Conservation (phyloP, 2,888 invertebrate species). For the Epinotia bilunana region DNA sequence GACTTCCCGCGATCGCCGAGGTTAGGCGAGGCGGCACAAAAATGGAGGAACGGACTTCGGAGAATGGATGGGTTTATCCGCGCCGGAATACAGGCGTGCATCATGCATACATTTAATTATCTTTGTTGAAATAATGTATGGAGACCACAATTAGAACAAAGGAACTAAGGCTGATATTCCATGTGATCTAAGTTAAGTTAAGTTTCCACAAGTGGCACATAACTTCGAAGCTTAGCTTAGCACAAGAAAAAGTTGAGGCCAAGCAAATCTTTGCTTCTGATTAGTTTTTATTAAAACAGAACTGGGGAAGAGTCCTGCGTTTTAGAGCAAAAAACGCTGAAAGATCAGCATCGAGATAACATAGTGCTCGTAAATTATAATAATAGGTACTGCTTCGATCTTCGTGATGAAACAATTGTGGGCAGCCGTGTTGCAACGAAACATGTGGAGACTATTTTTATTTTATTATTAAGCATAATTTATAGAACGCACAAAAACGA, state of each 20-base stretch:
- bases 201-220: no score
- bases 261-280: not conserved
- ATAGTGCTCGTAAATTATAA: not conserved
- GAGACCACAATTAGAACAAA: not conserved
- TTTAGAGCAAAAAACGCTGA: not conserved
- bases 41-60: slow-evolving; percentile 38
- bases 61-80: slow-evolving; percentile 41
- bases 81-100: slow-evolving; percentile 12
- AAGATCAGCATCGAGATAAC: not conserved
- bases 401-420: slow-evolving; percentile 7
- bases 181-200: not conserved
- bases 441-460: slow-evolving; percentile 19
- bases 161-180: not conserved
- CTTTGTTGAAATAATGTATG: not conserved
- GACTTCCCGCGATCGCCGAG: slow-evolving; percentile 46
- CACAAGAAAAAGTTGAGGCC: no score
- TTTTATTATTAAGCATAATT: slow-evolving; percentile 25
- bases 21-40: slow-evolving; percentile 37
- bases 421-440: slow-evolving; percentile 8
- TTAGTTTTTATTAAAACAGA: not conserved
- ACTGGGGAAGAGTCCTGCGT: not conserved
- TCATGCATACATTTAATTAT: not conserved
- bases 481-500: slow-evolving; percentile 15
- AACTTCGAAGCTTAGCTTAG: no score
- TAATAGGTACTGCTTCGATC: not conserved